Evolutionary conservation across 2,888 invertebrate species (phyloP).

Genomic region (Loripinus fragilis): DNA sequence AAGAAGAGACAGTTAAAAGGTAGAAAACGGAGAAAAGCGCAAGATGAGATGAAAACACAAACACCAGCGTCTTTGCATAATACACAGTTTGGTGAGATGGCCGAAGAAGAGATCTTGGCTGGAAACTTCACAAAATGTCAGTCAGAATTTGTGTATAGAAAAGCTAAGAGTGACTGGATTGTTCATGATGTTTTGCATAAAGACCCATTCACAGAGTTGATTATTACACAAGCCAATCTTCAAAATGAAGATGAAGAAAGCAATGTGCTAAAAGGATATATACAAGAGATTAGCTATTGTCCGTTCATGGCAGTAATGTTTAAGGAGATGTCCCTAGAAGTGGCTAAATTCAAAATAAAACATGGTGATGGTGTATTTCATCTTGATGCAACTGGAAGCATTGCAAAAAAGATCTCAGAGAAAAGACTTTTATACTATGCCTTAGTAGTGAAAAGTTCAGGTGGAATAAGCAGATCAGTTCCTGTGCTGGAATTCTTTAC

Average conservation of each 20-base stretch:
- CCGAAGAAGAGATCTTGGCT: not conserved
- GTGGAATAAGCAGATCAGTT: not conserved
- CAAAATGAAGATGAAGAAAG: not conserved
- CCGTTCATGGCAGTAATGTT: constrained; percentile 14
- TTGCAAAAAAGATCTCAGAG: not conserved
- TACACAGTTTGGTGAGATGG: constrained; percentile 7
- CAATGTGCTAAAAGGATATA: constrained; percentile 1
- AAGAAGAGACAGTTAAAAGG: constrained; percentile 9
- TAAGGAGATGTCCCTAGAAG: not conserved
- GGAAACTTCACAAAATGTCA: constrained; percentile 26
- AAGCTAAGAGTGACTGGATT: constrained; percentile 29
- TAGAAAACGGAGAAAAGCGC: not conserved
- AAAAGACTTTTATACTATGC: constrained; percentile 21
- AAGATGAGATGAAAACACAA: not conserved
- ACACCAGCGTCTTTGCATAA: not conserved
- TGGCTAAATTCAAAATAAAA: constrained; percentile 8
- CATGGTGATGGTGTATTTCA: constrained; percentile 26
- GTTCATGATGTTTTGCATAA: constrained; percentile 26
- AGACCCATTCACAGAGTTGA: constrained; percentile 28
- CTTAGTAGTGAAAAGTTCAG: constrained; percentile 5
- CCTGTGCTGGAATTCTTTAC: constrained; percentile 22
- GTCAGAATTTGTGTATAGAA: constrained; percentile 17
- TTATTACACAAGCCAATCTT: not conserved
- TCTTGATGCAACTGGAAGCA: constrained; percentile 27
- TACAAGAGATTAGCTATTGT: constrained; percentile 13